Base-by-base conservation (phyloP, 2,113 vertebrate species). In the Leptodactylus fuscus region DNA sequence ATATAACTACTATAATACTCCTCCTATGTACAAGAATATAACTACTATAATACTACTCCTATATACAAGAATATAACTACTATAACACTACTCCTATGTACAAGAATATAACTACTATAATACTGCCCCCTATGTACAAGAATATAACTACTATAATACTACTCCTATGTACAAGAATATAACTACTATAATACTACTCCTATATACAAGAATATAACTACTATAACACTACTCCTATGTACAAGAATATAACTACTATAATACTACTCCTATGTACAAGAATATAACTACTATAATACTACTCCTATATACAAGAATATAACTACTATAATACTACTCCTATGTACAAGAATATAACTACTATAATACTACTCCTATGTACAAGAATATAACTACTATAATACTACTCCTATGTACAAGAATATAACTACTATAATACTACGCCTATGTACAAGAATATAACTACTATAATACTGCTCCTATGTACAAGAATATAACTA, bases 161-260 rank as follows among this genome's bases (percentile, higher is more conserved):
- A 24, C 58, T 5, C 24, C 58, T 29, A 29, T 62, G 12, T 62
- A 29, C 58, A 62, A 62, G 24, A 62, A 62, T 62, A 62, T 27
- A 62, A 62, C 58, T 62, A 62, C 58, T 62, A 62, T 62, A 29
- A 62, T 62, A 62, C 11, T 29, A 24, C 58, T 3, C 58, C 58
- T 29, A 62, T 62, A 3, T 62, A 62, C 58, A 62, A 15, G 58
- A 13, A 62, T 62, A 62, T 62, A 62, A 29, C 58, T 62, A 62
- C 58, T 62, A 62, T 62, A 62, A 51, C 29, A 62, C 58, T 62
- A 24, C 58, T 8, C 58, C 58, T 62, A 62, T 62, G 12, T 62
- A 62, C 58, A 62, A 62, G 58, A 62, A 62, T 62, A 62, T 58
- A 58, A 58, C 58, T 62, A 62, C 58, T 62, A 62, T 62, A 27